Evolutionary conservation across 2,113 vertebrate species (phyloP).

Genomic region (Lycocorax pyrrhopterus): DNA sequence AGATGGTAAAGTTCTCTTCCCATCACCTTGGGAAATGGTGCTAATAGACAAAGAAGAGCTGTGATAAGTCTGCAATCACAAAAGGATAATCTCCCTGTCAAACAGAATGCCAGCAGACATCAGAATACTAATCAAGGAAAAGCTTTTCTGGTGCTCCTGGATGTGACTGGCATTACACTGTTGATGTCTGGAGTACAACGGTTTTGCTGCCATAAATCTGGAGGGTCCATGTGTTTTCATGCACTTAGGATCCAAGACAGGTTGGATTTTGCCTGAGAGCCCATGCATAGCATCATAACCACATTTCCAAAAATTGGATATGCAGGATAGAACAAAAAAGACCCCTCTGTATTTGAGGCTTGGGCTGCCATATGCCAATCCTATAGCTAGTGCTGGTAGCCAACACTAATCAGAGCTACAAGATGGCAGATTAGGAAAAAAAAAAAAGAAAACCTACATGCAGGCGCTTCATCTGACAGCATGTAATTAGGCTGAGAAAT

Average conservation of each 20-base stretch:
- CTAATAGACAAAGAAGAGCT: background rate
- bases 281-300: background rate
- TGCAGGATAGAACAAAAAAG: background rate
- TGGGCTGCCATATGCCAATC: background rate
- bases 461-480: background rate
- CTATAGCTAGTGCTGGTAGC: background rate
- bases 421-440: background rate
- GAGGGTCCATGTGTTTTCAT: background rate
- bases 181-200: background rate
- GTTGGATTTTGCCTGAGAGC: background rate
- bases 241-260: background rate
- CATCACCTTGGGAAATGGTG: background rate
- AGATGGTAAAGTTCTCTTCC: background rate
- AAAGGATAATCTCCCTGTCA: constrained; percentile 14
- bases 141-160: background rate
- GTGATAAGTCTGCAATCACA: background rate
- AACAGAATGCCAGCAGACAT: background rate
- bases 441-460: background rate
- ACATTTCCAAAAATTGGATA: background rate
- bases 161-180: background rate
- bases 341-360: background rate
- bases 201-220: background rate
- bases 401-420: background rate
- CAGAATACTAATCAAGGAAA: constrained; percentile 18
- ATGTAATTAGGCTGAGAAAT: background rate